Conservation (phyloP, 2,797 vertebrate genomes). For the Sebastes steindachneri region DNA sequence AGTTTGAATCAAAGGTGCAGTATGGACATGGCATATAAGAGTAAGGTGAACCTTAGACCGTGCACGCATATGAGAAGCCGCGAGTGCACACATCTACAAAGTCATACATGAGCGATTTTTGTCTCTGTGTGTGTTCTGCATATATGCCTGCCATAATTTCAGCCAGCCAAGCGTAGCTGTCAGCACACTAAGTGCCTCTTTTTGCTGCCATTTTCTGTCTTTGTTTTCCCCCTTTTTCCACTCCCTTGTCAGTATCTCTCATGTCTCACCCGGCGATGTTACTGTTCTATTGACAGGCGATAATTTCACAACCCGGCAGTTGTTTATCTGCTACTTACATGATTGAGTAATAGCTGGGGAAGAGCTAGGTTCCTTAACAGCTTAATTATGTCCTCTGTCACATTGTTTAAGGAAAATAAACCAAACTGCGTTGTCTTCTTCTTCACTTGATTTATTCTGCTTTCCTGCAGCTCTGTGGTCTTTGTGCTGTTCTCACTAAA, state of each 20-base stretch:
- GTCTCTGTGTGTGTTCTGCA: slow-evolving; percentile 3
- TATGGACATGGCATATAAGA: neutral
- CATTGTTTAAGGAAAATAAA: slow-evolving; percentile 71
- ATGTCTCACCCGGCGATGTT: slow-evolving; percentile 20
- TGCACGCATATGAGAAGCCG: neutral
- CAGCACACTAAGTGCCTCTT: slow-evolving; percentile 26
- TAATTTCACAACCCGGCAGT: slow-evolving; percentile 60
- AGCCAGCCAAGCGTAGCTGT: slow-evolving; percentile 19
- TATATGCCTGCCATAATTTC: neutral
- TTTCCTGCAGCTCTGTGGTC: neutral
- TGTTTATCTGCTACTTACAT: slow-evolving; percentile 56
- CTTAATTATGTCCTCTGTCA: slow-evolving; percentile 67
- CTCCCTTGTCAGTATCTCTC: slow-evolving; percentile 48
- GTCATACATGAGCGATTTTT: slow-evolving; percentile 1
- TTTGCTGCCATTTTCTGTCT: slow-evolving; percentile 13
- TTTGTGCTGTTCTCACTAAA: neutral
- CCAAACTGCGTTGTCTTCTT: slow-evolving; percentile 14
- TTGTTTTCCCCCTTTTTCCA: slow-evolving; percentile 6
- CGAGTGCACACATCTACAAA: neutral
- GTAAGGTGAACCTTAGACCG: neutral
- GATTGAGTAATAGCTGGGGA: slow-evolving; percentile 56
- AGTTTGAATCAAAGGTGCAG: neutral
- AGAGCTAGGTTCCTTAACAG: slow-evolving; percentile 41
- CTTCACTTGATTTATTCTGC: neutral
- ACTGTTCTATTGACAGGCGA: slow-evolving; percentile 59